Percentiles rank a stretch among this genome's conserved stretches.
phyloP scores from a whole-genome alignment of 2,113 vertebrate species.

The Aleadryas rufinucha region DNA sequence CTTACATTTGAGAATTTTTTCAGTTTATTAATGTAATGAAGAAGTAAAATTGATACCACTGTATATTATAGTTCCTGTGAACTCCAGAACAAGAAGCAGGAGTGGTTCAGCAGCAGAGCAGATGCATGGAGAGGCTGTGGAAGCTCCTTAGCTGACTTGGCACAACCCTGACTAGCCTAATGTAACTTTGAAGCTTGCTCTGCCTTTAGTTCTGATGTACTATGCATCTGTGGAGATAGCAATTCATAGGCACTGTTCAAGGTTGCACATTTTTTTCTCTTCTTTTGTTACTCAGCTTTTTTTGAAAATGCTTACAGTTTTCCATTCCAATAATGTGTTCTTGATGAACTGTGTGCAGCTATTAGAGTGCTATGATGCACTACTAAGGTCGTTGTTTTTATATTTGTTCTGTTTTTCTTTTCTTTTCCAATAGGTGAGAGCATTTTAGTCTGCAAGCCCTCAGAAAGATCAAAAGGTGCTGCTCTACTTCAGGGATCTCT shows the following conservation, averaged over 20 bases:
- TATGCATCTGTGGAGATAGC: not conserved
- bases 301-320: not conserved
- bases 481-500: conserved; percentile 84
- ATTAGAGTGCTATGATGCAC: not conserved
- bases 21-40: not conserved
- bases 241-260: not conserved
- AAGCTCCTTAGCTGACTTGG: not conserved
- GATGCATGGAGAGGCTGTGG: not conserved
- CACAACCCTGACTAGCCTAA: not conserved
- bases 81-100: not conserved
- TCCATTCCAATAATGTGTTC: not conserved
- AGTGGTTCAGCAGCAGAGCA: not conserved
- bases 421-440: conserved; percentile 82
- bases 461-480: conserved; percentile 87
- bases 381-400: not conserved
- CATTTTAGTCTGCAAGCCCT: conserved; percentile 90
- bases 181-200: not conserved
- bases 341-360: not conserved
- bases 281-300: not conserved
- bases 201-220: not conserved
- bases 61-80: not conserved
- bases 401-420: not conserved
- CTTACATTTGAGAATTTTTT: not conserved
- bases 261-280: not conserved
- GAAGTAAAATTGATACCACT: not conserved